A percentile compares a stretch with the other conserved stretches of the same genome.
Evolutionary conservation across 2,888 invertebrate species (phyloP).

Genomic region (Alviniconcha strummeri): DNA sequence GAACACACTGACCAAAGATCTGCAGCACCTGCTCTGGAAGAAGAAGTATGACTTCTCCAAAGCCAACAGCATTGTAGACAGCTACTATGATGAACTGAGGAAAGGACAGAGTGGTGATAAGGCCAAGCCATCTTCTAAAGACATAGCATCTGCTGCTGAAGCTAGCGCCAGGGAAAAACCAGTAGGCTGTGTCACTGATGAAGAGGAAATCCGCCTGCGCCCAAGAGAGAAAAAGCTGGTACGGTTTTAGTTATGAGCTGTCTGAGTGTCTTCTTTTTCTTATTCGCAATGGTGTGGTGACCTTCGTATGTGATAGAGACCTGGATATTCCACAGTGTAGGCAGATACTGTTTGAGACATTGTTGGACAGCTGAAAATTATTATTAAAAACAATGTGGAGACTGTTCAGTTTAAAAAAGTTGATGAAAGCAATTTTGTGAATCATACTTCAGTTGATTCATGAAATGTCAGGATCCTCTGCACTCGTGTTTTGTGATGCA

Average conservation of each 20-base stretch:
- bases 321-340: too few species aligned
- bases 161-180: not conserved
- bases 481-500: too few species aligned
- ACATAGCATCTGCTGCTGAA: not conserved
- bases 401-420: too few species aligned
- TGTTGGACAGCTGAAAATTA: too few species aligned
- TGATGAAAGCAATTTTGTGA: too few species aligned
- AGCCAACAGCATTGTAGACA: conserved; percentile 46
- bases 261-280: not conserved
- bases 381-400: too few species aligned
- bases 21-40: conserved; percentile 66
- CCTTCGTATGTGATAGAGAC: too few species aligned
- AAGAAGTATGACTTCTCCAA: conserved; percentile 67
- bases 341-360: too few species aligned
- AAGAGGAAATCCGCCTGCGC: conserved; percentile 81
- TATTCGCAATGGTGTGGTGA: too few species aligned
- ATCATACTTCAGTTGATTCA: too few species aligned
- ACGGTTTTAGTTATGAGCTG: not conserved
- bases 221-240: conserved; percentile 75
- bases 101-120: not conserved
- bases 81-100: conserved; percentile 25
- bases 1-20: conserved; percentile 63
- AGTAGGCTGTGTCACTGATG: conserved; percentile 73
- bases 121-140: not conserved
- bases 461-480: too few species aligned